phyloP scores from a whole-genome alignment of 2,888 invertebrate species.

The Heliconius ethilla region DNA sequence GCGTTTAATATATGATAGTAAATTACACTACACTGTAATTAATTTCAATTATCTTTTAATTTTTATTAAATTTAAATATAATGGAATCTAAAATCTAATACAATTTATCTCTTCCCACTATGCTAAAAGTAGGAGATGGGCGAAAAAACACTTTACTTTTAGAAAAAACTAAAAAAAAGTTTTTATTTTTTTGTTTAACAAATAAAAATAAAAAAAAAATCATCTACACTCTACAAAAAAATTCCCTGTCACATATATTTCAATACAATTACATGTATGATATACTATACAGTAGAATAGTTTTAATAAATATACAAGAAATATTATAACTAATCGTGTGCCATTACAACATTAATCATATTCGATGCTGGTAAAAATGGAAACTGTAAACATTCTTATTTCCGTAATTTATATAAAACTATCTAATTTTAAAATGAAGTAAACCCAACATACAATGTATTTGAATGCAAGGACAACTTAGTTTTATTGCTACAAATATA shows the following conservation, averaged over 20 bases:
- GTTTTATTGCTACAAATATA: too few relatives aligned
- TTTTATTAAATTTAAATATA: too few relatives aligned
- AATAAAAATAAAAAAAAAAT: background rate
- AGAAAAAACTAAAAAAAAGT: background rate
- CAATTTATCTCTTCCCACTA: background rate
- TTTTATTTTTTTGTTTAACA: too few relatives aligned
- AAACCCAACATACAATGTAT: background rate
- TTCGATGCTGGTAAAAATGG: background rate
- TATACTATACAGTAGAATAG: background rate
- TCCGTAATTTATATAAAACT: background rate
- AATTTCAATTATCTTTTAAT: too few relatives aligned
- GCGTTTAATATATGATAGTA: constrained; percentile 27
- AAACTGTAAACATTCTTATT: background rate
- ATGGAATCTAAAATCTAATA: background rate
- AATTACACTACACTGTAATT: constrained; percentile 20
- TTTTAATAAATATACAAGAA: constrained; percentile 5
- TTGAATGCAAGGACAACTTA: too few relatives aligned
- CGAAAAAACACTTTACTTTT: background rate
- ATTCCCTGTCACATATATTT: background rate
- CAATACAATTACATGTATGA: background rate
- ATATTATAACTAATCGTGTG: constrained; percentile 5
- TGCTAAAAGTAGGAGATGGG: background rate
- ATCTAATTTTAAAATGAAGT: background rate
- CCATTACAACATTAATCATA: constrained; percentile 8
- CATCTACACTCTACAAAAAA: background rate